Evolutionary conservation across 2,797 vertebrate genomes (phyloP).

Genomic region (Sebastes elongatus): DNA sequence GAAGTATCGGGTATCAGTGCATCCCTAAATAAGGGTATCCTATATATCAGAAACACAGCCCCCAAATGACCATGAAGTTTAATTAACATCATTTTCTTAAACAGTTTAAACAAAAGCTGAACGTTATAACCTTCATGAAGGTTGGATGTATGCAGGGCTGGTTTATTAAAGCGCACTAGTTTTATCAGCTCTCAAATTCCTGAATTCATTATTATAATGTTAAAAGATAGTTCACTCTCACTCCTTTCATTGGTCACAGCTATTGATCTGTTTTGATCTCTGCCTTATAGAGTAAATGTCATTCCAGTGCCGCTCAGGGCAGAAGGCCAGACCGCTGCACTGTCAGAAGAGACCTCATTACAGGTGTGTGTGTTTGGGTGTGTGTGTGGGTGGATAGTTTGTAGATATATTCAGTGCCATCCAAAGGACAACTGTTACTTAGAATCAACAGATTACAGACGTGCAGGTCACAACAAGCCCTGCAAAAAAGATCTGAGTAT

Average conservation of each 20-base stretch:
- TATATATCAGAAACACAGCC: neutral
- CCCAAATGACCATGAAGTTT: neutral
- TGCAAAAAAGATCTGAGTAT: neutral
- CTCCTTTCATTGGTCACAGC: neutral
- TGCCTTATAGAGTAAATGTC: slow-evolving; percentile 10
- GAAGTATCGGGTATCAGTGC: too few relatives aligned
- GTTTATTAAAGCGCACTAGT: neutral
- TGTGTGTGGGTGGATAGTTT: neutral
- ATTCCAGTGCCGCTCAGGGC: neutral
- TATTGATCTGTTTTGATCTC: slow-evolving; percentile 25
- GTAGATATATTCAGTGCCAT: slow-evolving; percentile 1
- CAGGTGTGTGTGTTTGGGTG: neutral
- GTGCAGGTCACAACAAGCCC: neutral
- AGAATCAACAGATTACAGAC: neutral
- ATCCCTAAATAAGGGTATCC: neutral
- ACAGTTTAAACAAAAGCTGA: neutral
- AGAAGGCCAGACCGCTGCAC: neutral
- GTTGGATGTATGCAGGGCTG: neutral
- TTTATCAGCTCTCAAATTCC: neutral
- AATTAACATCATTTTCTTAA: neutral
- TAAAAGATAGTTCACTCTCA: neutral
- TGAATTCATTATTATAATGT: neutral
- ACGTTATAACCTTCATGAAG: neutral
- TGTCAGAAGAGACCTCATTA: slow-evolving; percentile 20
- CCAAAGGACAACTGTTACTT: slow-evolving; percentile 3